Conservation (phyloP, 1,140 invertebrate genomes). For the Drosophila melanica region DNA sequence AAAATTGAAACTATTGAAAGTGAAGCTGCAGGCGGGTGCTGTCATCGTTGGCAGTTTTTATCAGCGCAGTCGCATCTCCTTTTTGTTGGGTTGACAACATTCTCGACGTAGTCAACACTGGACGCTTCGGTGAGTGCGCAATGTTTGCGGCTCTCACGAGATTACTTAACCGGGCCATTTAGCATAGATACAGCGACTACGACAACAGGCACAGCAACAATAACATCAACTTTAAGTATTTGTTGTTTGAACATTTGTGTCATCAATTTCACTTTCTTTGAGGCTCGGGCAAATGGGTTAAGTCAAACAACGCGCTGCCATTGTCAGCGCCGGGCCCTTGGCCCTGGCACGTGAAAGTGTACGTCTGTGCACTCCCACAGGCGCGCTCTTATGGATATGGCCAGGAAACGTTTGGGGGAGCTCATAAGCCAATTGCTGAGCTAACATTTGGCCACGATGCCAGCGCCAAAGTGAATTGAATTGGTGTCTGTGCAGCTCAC, state of each 20-base stretch:
- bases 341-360: constrained; percentile 30
- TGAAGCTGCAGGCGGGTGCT: constrained; percentile 53
- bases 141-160: constrained; percentile 80
- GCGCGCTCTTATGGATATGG: constrained; percentile 53
- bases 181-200: constrained; percentile 61
- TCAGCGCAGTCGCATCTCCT: constrained; percentile 50
- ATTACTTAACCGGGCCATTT: constrained; percentile 83
- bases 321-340: constrained; percentile 32
- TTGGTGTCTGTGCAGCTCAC: constrained; percentile 55
- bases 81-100: constrained; percentile 70
- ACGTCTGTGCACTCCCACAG: constrained; percentile 52
- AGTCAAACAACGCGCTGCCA: constrained; percentile 63
- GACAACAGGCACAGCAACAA: constrained; percentile 16
- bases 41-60: constrained; percentile 37
- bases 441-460: constrained; percentile 53
- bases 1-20: constrained; percentile 41
- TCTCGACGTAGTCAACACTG: constrained; percentile 50
- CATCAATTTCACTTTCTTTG: constrained; percentile 83
- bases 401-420: constrained; percentile 12
- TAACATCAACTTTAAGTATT: constrained; percentile 43
- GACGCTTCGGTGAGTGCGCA: constrained; percentile 65
- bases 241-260: constrained; percentile 78
- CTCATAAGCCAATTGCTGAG: constrained; percentile 49
- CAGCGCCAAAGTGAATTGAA: constrained; percentile 65
- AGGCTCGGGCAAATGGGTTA: constrained; percentile 48